These are phyloP conservation scores for Cyclopterus lumpus DNA, from an alignment of 2,797 vertebrate genomes.

Conservation along the genomic window DNA sequence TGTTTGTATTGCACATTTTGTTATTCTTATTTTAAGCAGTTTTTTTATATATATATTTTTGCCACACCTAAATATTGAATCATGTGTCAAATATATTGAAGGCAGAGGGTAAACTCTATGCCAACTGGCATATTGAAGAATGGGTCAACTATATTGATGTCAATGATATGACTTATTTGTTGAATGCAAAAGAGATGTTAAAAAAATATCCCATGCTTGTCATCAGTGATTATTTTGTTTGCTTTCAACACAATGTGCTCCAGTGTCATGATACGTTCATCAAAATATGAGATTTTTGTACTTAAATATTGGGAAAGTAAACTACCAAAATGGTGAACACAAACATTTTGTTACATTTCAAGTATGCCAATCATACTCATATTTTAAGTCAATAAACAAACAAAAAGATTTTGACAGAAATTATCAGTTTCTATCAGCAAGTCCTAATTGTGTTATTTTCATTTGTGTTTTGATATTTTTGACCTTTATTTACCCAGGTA, in stretches of 20 bases:
- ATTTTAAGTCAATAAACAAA: conserved; percentile 81
- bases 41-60: conserved; percentile 25
- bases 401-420: conserved; percentile 51
- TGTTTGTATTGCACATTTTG: conserved; percentile 46
- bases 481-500: neutral
- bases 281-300: conserved; percentile 60
- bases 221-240: conserved; percentile 51
- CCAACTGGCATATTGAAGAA: conserved; percentile 17
- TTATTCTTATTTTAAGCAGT: conserved; percentile 31
- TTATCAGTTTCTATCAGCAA: neutral
- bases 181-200: conserved; percentile 46
- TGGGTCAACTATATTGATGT: conserved; percentile 24
- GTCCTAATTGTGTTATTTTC: conserved; percentile 6
- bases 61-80: conserved; percentile 26
- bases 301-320: conserved; percentile 70
- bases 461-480: neutral
- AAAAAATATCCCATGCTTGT: conserved; percentile 30
- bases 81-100: conserved; percentile 35
- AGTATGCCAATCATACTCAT: conserved; percentile 72
- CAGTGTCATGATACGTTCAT: conserved; percentile 57
- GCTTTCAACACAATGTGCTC: conserved; percentile 56
- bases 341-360: conserved; percentile 75
- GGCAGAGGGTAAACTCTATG: conserved; percentile 14
- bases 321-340: conserved; percentile 66
- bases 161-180: conserved; percentile 28